Base-by-base conservation (phyloP, 2,113 vertebrate genomes). In the Spilogale gracilis region DNA sequence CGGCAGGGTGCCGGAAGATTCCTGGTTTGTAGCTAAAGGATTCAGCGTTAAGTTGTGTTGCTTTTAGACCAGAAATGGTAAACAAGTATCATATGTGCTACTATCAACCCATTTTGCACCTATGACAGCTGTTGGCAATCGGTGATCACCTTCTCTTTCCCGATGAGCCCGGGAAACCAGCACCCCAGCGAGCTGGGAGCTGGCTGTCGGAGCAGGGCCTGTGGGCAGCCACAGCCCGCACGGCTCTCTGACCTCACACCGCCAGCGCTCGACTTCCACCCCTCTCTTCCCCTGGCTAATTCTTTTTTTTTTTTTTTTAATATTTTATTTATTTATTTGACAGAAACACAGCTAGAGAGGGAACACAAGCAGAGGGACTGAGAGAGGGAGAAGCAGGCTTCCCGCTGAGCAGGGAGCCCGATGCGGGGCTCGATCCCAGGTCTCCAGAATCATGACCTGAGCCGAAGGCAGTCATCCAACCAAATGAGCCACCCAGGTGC, bases 31-130 rank as follows among this genome's bases (percentile, higher is more conserved):
- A 67, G 79, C 58, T 87, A 81, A 78, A 25, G 56, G 61, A 56
- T 27, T 67, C 65, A 48, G 48, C 27, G 43, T 79, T 9, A 43
- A 18, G 17, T 69, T 6, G 23, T 23, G 27, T 52, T 74, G 56
- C 52, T 74, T 94, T 94, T 18, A 73, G 88, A 92, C 2, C 38
- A 67, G 61, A 54, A 73, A 58, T 56, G 48, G 79, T 60, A 96
- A 54, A 73, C 56, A 17, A 11, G 14, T 1, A 0, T 65, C 79
- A 9, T 2, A 7, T 0, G 3, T 60, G 30, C 7, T 32, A 52
- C 43, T 48, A 23, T 21, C 2, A 69, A 11, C 20, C 14, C 54
- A 21, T 17, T 48, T 13, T 38, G 52, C 5, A 69, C 61, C 60
- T 20, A 14, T 3, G 50, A 20, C 63, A 79, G 78, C 91, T 6